These are phyloP conservation scores for Marronus borbonicus DNA, from an alignment of 2,888 invertebrate species.

Conservation along the genomic window DNA sequence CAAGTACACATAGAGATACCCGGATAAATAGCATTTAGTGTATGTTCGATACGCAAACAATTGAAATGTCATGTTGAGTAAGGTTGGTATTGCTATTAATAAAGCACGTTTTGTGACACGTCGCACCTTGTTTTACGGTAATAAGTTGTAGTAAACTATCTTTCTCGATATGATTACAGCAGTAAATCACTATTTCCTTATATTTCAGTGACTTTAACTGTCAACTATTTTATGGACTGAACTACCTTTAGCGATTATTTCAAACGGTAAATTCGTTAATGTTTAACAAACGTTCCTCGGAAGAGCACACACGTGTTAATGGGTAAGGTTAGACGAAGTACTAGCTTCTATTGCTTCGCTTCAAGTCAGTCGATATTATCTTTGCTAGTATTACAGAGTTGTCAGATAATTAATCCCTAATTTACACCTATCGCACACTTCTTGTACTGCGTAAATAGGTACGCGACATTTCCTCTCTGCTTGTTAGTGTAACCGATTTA, in stretches of 20 bases:
- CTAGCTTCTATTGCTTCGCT: too few relatives aligned
- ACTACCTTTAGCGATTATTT: background rate
- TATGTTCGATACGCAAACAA: too few relatives aligned
- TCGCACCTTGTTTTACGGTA: constrained; percentile 6
- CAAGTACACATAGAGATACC: too few relatives aligned
- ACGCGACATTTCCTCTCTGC: too few relatives aligned
- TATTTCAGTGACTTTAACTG: constrained; percentile 10
- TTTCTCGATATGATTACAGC: background rate
- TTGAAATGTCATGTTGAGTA: background rate
- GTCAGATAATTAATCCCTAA: too few relatives aligned
- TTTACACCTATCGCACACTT: too few relatives aligned
- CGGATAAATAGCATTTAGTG: too few relatives aligned
- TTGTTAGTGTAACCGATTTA: too few relatives aligned
- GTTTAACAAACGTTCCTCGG: constrained; percentile 7
- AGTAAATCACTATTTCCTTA: constrained; percentile 13
- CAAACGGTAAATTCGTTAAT: constrained; percentile 3
- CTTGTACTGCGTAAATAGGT: too few relatives aligned
- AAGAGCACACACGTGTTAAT: background rate
- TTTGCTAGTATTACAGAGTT: too few relatives aligned
- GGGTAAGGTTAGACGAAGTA: too few relatives aligned
- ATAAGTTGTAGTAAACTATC: background rate
- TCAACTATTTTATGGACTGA: constrained; percentile 2
- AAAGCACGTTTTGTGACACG: background rate
- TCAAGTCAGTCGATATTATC: too few relatives aligned
- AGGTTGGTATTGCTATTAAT: constrained; percentile 6